Conservation (phyloP, 2,113 vertebrate genomes). For the Mellivora capensis region DNA sequence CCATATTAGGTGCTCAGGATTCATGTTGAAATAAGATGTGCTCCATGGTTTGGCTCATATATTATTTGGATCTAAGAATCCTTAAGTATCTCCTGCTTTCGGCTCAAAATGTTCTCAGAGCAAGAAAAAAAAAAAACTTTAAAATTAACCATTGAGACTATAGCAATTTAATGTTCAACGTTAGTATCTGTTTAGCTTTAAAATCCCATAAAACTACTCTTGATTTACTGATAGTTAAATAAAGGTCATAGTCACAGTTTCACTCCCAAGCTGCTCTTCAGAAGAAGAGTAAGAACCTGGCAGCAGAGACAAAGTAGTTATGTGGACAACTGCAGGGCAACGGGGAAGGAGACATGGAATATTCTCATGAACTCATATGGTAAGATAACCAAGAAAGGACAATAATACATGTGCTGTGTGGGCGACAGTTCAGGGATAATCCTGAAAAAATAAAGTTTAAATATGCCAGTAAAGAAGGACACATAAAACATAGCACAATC, state of each 20-base stretch:
- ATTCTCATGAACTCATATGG: background rate
- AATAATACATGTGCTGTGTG: background rate
- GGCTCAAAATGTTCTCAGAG: slow-evolving; percentile 6
- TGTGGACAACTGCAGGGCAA: background rate
- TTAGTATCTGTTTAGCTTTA: slow-evolving; percentile 19
- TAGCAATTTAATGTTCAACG: background rate
- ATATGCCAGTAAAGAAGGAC: background rate
- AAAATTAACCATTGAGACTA: background rate
- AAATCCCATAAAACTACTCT: slow-evolving; percentile 28
- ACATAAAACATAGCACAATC: background rate
- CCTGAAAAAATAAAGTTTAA: background rate
- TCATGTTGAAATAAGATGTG: background rate
- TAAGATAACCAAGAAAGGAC: background rate
- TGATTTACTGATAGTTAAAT: slow-evolving; percentile 18
- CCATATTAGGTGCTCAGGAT: background rate
- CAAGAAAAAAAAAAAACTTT: background rate
- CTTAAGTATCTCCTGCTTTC: background rate
- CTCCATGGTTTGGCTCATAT: background rate
- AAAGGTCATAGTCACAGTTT: background rate
- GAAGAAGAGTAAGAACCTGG: background rate
- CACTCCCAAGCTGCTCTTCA: background rate
- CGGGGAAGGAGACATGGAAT: background rate
- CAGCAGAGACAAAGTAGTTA: background rate
- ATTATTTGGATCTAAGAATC: background rate
- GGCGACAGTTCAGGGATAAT: background rate